Evolutionary conservation across 2,113 vertebrate genomes (phyloP), one percentile per base, ranked within the genome.

Genomic region (Caracal caracal): DNA sequence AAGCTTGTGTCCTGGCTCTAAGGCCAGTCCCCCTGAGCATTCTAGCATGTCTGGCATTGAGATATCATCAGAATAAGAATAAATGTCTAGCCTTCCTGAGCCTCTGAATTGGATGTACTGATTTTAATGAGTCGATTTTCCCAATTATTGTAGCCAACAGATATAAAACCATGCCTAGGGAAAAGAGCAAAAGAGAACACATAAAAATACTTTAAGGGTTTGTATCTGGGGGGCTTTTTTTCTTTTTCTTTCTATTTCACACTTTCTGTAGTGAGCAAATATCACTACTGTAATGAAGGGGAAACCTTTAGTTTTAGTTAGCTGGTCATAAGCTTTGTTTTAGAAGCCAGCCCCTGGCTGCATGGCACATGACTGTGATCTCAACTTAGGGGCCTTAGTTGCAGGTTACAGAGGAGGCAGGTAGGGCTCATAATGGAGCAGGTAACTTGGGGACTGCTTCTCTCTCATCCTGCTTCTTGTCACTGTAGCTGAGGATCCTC

Each of bases 401-500:
- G 75, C 79, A 68, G 51, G 82, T 24, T 1, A 17, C 6, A 0
- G 71, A 26, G 65, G 79, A 37, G 49, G 47, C 15, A 5, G 35
- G 84, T 13, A 30, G 37, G 51, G 20, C 35, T 61, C 11, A 22
- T 22, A 15, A 2, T 20, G 61, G 70, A 80, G n/a, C 66, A 3
- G 19, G 4, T 7, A 0, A 0, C 33, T 43, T 5, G 19, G 8
- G 33, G 12, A 2, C 16, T 47, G 12, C 9, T 30, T 19, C 40
- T 61, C 0, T 91, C 80, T 88, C 30, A 43, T 73, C 79, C 47
- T 81, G 84, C 71, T 68, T 16, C 24, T 93, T 75, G 28, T 88
- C 33, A 8, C 96, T 97, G 68, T 97, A 99, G 99, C 98, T 99
- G 87, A 99, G 98, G 70, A 99, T 99, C 93, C 99, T 99, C 76